Conservation (phyloP, 37 sponge, comb jelly and placozoan species). For the Sycon ciliatum region DNA sequence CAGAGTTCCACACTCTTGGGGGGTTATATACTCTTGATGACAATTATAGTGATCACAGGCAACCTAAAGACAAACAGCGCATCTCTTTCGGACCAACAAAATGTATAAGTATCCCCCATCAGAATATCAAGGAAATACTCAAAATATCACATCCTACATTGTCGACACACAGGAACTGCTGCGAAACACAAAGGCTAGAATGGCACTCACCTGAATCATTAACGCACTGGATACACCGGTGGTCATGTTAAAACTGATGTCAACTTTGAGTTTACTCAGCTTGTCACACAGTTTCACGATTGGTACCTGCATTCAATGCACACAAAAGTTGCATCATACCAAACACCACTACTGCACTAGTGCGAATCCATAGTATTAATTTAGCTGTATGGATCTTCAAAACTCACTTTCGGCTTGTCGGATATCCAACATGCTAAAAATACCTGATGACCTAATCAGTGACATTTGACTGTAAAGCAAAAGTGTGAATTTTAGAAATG, state of each 20-base stretch:
- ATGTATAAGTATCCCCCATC: not conserved
- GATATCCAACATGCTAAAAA: no score
- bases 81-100: not conserved
- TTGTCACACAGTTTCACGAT: constrained; percentile 83
- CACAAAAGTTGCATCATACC: not conserved
- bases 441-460: not conserved
- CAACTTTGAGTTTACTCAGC: constrained; percentile 67
- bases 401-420: no score
- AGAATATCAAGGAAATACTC: no score
- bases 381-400: no score
- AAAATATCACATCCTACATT: no score
- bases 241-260: constrained; percentile 81
- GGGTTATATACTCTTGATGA: no score
- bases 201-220: constrained; percentile 34
- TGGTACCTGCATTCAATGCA: constrained; percentile 39
- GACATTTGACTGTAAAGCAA: not conserved
- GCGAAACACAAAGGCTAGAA: no score
- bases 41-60: no score
- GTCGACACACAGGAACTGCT: no score
- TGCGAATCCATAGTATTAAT: no score
- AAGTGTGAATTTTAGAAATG: not conserved
- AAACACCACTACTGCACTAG: not conserved
- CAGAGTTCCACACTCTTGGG: no score
- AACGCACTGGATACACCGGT: constrained; percentile 52
- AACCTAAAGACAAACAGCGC: not conserved